Evolutionary conservation across 2,113 vertebrate species (phyloP).

Genomic region (Erythrolamprus reginae): DNA sequence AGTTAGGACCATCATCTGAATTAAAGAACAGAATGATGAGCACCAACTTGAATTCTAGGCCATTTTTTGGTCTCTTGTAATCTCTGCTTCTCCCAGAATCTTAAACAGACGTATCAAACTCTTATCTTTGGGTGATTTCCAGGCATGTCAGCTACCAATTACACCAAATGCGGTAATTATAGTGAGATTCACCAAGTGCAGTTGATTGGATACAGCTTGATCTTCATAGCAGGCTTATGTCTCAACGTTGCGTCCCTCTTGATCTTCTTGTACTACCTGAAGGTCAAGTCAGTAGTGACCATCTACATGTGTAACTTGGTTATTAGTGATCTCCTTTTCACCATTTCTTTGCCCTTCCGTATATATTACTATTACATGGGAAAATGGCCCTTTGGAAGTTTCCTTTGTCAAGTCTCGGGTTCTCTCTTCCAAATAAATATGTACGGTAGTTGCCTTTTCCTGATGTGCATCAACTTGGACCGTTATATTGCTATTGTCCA

Average conservation of each 20-base stretch:
- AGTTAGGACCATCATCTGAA: slow-evolving; percentile 4
- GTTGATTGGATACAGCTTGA: slow-evolving; percentile 67
- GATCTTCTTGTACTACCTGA: slow-evolving; percentile 68
- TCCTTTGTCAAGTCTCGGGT: slow-evolving; percentile 72
- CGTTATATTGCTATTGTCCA: slow-evolving; percentile 76
- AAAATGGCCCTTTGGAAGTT: slow-evolving; percentile 68
- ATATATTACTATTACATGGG: slow-evolving; percentile 71
- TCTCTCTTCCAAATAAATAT: slow-evolving; percentile 84
- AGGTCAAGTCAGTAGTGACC: slow-evolving; percentile 69
- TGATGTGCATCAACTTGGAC: slow-evolving; percentile 78
- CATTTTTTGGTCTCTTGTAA: neutral
- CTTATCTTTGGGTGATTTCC: neutral
- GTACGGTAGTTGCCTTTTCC: slow-evolving; percentile 83
- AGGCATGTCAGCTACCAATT: slow-evolving; percentile 40
- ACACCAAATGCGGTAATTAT: slow-evolving; percentile 52
- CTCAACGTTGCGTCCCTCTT: slow-evolving; percentile 70
- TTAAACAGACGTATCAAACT: neutral
- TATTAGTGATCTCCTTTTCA: slow-evolving; percentile 75
- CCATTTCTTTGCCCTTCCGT: slow-evolving; percentile 72
- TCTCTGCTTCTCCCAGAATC: neutral
- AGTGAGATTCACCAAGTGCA: slow-evolving; percentile 58
- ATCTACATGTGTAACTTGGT: slow-evolving; percentile 82
- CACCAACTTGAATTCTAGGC: neutral
- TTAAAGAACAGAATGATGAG: neutral
- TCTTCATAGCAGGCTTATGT: slow-evolving; percentile 60